phyloP scores from a whole-genome alignment of 2,888 invertebrate species.

The Monopis laevigella region DNA sequence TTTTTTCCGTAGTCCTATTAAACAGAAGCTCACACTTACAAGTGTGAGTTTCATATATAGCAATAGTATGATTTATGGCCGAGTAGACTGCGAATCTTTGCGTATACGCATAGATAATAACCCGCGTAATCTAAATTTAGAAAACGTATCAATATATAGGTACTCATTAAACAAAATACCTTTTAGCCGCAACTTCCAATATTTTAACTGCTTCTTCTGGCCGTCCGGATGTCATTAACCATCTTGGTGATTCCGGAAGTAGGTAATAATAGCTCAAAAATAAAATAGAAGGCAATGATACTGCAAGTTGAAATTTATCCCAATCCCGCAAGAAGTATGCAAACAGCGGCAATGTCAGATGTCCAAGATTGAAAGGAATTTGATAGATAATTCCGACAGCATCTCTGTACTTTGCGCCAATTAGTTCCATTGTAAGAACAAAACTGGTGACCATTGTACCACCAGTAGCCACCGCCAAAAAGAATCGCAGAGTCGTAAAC shows the following conservation, averaged over 20 bases:
- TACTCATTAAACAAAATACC: too few species aligned
- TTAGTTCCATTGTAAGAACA: conserved; percentile 74
- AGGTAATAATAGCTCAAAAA: conserved; percentile 76
- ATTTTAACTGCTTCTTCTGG: conserved; percentile 71
- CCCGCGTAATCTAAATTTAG: too few species aligned
- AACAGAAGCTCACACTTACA: too few species aligned
- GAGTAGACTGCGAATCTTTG: too few species aligned
- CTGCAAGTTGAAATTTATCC: conserved; percentile 73
- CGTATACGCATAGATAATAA: too few species aligned
- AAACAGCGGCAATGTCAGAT: conserved; percentile 69
- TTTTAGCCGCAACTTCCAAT: conserved; percentile 72
- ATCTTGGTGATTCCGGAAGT: conserved; percentile 84
- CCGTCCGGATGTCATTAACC: conserved; percentile 78
- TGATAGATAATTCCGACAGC: conserved; percentile 76
- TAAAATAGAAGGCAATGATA: conserved; percentile 70
- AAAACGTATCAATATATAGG: too few species aligned
- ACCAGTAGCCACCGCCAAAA: conserved; percentile 80
- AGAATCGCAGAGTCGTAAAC: conserved; percentile 75
- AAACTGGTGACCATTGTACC: conserved; percentile 86
- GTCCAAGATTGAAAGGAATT: conserved; percentile 78
- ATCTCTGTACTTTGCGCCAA: conserved; percentile 67
- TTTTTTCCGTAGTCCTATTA: too few species aligned
- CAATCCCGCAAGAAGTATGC: conserved; percentile 74
- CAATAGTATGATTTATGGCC: too few species aligned
- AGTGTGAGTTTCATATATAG: too few species aligned